Percentiles rank a stretch among this genome's conserved stretches.
Evolutionary conservation across 1,140 invertebrate species (phyloP).

Genomic region (Frieseomelitta varia): DNA sequence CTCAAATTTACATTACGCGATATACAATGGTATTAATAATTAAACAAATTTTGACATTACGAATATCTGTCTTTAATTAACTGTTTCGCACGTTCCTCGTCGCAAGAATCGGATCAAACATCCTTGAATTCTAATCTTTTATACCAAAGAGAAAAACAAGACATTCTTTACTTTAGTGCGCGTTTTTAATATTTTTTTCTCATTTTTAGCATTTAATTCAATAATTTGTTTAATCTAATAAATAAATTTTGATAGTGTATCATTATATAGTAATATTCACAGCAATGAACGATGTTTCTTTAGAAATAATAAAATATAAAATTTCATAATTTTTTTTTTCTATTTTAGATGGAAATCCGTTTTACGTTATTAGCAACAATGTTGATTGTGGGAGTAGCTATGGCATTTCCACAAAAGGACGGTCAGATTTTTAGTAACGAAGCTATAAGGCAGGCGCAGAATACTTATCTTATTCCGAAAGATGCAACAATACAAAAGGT

Average conservation of each 20-base stretch:
- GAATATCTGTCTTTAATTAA: not conserved
- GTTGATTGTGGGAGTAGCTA: slow-evolving; percentile 80
- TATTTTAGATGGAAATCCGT: slow-evolving; percentile 72
- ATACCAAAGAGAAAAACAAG: slow-evolving; percentile 22
- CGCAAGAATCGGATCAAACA: slow-evolving; percentile 19
- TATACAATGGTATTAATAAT: not conserved
- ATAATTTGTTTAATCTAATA: not conserved
- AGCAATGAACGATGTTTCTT: not conserved
- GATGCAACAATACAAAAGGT: slow-evolving; percentile 93
- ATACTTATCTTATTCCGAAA: slow-evolving; percentile 90
- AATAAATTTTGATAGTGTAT: not conserved
- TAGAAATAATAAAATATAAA: slow-evolving; percentile 1
- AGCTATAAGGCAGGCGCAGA: slow-evolving; percentile 92
- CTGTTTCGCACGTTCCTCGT: not conserved
- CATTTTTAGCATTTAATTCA: not conserved
- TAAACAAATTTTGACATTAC: not conserved
- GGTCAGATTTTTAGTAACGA: slow-evolving; percentile 91
- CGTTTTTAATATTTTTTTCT: not conserved
- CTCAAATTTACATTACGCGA: not conserved
- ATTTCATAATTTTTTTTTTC: slow-evolving; percentile 15
- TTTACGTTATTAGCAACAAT: slow-evolving; percentile 75
- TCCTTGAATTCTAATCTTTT: slow-evolving; percentile 35
- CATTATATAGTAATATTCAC: not conserved
- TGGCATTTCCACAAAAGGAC: slow-evolving; percentile 86
- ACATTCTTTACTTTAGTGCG: not conserved